Base-by-base conservation (phyloP, 2,113 vertebrate genomes). In the Corydoras maculifer region DNA sequence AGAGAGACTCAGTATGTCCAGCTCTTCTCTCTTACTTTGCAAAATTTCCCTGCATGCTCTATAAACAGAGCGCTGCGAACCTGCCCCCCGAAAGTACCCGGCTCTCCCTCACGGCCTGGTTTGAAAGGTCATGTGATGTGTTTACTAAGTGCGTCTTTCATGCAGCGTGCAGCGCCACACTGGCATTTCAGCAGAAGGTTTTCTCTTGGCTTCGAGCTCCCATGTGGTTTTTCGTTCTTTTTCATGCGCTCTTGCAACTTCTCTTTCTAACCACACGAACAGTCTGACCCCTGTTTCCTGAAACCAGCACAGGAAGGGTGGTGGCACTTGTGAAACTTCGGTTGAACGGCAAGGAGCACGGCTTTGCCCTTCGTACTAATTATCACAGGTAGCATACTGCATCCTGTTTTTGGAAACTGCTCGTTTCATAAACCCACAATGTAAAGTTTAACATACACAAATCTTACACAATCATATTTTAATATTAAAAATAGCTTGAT, bases 301-400 rank as follows among this genome's bases (percentile, higher is more conserved):
- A 62, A 15, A 32, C 18, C 48, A 3, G 9, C 5, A 50, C 73
- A 80, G 81, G 79, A 82, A 82, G 79, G 75, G 73, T 72, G 77
- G 72, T 74, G 62, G 55, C 73, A 54, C 12, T 62, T 72, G 3
- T 60, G 13, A 82, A 69, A 69, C 6, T 15, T 58, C 5, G n/a
- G 11, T 14, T 68, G 53, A 73, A 54, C 64, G 6, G 11, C 60
- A 55, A 43, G 35, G 35, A 43, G 7, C 35, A 43, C 35, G 4
- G 35, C 35, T 5, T 43, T 43, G 35, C 35, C 35, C 35, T 43
- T 43, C 4, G 35, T 43, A 43, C 35, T 43, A 43, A 43, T 43
- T 43, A 43, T 43, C 35, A 43, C 35, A 43, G 35, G 35, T 43
- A 43, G 35, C 35, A 4, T 43, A 2, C 35, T 43, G 35, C 35